Base-by-base conservation (phyloP, 2,888 invertebrate species). In the Aromia moschata region DNA sequence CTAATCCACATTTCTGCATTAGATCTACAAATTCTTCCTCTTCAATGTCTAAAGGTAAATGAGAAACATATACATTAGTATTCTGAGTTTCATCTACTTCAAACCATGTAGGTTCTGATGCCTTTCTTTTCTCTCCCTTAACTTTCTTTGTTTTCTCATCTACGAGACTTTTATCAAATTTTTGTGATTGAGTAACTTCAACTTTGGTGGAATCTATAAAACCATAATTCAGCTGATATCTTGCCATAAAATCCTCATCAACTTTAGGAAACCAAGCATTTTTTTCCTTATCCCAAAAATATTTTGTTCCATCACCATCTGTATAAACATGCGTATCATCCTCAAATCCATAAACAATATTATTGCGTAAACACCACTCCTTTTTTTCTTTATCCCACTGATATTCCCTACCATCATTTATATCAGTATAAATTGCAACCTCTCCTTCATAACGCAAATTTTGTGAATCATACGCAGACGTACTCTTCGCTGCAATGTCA, bases 201-300 rank as follows among this genome's bases (percentile, higher is more conserved):
- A 56, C 16, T 40, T 59, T 52, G 51, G 82, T 83, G 68, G 88
- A 87, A 71, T 92, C 89, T 41, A 87, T 84, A 78, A 94, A 93
- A 2, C 94, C 94, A 81, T 98, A 98, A 74, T 86, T 94, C 88
- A 98, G 91, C 82, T 98, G 97, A 83, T 99, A 99, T 56, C 86
- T 86, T 0, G 98, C 98, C 83, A 98, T 87, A 76, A 98, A 98
- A 72, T 98, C 95, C 73, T 96, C 96, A 83, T 97, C 95, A 62
- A 98, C 88, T 86, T 94, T 95, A 0, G 98, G 98, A 81, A 98
- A 92, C 97, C 98, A 99, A 2, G 96, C 97, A 74, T 88, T 91
- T 78, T 93, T 96, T 33, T 88, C 87, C 16, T 84, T 84, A 81
- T 98, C 96, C 95, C 96, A 98, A 75, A 97, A 92, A 79, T 88